phyloP scores from a whole-genome alignment of 2,797 vertebrate species.

The Orestias chungarensis region DNA sequence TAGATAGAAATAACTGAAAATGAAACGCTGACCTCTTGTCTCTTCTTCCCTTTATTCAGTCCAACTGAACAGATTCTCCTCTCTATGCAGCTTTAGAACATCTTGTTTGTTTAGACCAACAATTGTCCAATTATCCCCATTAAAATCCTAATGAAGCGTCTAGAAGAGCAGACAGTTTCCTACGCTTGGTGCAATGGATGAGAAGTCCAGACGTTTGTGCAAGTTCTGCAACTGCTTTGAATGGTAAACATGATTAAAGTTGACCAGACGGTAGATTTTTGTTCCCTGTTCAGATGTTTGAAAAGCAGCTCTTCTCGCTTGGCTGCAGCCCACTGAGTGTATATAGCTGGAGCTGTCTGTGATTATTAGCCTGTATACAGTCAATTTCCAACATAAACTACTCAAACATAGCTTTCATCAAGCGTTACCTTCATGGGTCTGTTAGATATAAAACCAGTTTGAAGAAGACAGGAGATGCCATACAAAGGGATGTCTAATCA shows the following conservation, averaged over 20 bases:
- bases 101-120: neutral
- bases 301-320: slow-evolving; percentile 28
- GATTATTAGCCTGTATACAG: slow-evolving; percentile 56
- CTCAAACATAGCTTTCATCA: slow-evolving; percentile 40
- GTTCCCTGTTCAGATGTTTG: slow-evolving; percentile 23
- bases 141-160: slow-evolving; percentile 28
- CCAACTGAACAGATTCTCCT: neutral
- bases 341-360: slow-evolving; percentile 12
- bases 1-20: neutral
- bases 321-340: slow-evolving; percentile 35
- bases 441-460: slow-evolving; percentile 47
- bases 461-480: slow-evolving; percentile 28
- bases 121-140: neutral
- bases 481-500: neutral
- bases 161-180: neutral
- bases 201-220: neutral
- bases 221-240: slow-evolving; percentile 33
- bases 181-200: neutral
- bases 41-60: neutral
- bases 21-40: neutral
- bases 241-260: slow-evolving; percentile 20
- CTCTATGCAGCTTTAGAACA: neutral
- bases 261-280: slow-evolving; percentile 3
- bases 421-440: neutral
- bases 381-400: neutral